Percentiles rank a stretch among this genome's conserved stretches.
Evolutionary conservation across 2,888 invertebrate genomes (phyloP).

Genomic region (Metopia argyrocephala): DNA sequence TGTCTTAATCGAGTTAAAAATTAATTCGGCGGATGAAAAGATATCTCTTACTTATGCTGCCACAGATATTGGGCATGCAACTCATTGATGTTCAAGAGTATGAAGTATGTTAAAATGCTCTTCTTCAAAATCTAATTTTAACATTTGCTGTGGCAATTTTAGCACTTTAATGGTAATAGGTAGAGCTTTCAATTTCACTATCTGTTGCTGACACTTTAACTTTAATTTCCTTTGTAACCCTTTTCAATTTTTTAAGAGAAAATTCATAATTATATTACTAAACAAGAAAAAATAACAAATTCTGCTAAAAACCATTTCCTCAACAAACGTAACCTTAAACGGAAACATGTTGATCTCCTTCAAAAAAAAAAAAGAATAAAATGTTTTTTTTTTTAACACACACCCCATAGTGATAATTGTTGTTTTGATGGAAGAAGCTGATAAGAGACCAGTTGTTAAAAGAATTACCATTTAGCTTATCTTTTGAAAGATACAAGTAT

Average conservation of each 20-base stretch:
- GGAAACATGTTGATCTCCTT: slow-evolving; percentile 53
- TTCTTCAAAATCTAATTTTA: not conserved
- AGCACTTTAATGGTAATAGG: not conserved
- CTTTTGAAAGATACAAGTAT: slow-evolving; percentile 30
- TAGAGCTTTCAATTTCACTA: not conserved
- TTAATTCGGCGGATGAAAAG: no score
- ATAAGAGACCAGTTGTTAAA: not conserved
- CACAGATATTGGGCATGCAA: no score
- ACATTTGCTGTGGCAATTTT: not conserved
- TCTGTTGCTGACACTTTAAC: slow-evolving; percentile 39
- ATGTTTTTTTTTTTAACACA: not conserved
- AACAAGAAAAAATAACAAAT: not conserved
- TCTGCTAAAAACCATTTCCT: not conserved
- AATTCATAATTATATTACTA: slow-evolving; percentile 15
- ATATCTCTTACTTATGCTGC: no score
- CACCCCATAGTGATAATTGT: slow-evolving; percentile 61
- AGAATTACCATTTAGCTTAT: slow-evolving; percentile 45
- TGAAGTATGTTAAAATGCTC: no score
- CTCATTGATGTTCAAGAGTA: no score
- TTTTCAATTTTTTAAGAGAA: not conserved
- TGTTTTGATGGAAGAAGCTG: slow-evolving; percentile 30
- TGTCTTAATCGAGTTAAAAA: no score
- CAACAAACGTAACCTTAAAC: slow-evolving; percentile 37
- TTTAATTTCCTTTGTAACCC: not conserved
- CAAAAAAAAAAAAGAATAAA: not conserved